These are phyloP conservation scores for Tympanuchus pallidicinctus DNA, from an alignment of 2,113 vertebrate species.

Conservation along the genomic window DNA sequence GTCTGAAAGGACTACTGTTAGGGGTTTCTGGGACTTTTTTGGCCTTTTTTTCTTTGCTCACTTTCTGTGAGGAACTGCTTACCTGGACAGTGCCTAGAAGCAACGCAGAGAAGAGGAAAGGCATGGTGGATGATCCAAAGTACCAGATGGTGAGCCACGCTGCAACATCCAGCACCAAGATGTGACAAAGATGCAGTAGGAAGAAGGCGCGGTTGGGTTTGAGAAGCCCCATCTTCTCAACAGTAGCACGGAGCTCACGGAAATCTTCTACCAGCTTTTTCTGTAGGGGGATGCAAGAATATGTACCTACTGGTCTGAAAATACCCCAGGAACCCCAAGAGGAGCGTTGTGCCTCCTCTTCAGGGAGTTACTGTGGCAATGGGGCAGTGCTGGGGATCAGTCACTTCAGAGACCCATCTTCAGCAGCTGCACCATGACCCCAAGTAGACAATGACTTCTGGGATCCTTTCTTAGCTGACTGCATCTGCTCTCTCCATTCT, in stretches of 20 bases:
- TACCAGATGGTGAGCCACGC: constrained; percentile 81
- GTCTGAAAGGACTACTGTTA: not conserved
- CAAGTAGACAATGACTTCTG: too few species aligned
- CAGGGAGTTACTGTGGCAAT: not conserved
- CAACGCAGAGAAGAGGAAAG: constrained; percentile 75
- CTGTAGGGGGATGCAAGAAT: constrained; percentile 45
- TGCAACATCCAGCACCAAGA: constrained; percentile 77
- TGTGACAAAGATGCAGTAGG: constrained; percentile 76
- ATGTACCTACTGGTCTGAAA: not conserved
- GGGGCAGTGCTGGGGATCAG: not conserved
- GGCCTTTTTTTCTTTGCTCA: not conserved
- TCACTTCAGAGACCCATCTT: not conserved
- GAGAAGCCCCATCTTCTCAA: constrained; percentile 83
- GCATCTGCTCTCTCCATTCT: not conserved
- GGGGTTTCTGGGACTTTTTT: not conserved
- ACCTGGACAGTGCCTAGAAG: constrained; percentile 83
- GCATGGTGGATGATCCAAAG: constrained; percentile 76
- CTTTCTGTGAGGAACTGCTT: not conserved
- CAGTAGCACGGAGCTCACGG: constrained; percentile 72
- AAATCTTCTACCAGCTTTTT: constrained; percentile 80
- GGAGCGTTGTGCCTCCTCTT: not conserved
- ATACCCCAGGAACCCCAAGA: accelerated
- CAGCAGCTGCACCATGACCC: not conserved
- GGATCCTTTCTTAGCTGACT: not conserved
- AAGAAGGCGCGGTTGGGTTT: constrained; percentile 78